A percentile compares a stretch with the other conserved stretches of the same genome.
Evolutionary conservation across 1,140 invertebrate species (phyloP).

Genomic region (Centruroides sculpturatus): DNA sequence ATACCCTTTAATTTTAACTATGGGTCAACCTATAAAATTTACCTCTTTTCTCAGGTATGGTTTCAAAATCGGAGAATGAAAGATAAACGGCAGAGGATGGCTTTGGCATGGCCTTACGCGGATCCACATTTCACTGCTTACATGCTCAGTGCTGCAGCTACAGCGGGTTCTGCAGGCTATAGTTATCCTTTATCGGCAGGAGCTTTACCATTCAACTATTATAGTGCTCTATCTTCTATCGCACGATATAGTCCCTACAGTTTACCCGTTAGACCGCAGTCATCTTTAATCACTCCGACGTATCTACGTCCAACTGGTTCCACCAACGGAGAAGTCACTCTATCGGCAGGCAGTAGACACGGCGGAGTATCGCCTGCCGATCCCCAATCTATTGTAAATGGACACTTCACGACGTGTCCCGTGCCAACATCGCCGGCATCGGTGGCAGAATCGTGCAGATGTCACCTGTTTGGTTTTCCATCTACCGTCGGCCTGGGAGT

Average conservation of each 20-base stretch:
- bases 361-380: neutral
- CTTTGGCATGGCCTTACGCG: constrained; percentile 85
- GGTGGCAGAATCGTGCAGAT: constrained; percentile 5
- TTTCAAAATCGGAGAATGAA: constrained; percentile 99
- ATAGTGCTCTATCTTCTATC: constrained; percentile 9
- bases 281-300: constrained; percentile 7
- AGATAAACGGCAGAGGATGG: constrained; percentile 80
- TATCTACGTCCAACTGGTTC: constrained; percentile 13
- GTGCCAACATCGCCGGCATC: neutral
- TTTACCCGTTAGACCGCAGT: constrained; percentile 16
- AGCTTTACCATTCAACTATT: constrained; percentile 15
- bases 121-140: constrained; percentile 82
- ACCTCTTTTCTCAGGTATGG: constrained; percentile 63
- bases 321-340: constrained; percentile 3
- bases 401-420: neutral
- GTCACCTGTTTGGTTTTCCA: constrained; percentile 3
- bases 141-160: constrained; percentile 77
- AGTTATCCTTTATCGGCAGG: constrained; percentile 21
- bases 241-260: constrained; percentile 17
- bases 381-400: neutral
- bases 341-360: neutral
- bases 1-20: no score
- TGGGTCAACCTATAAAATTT: neutral
- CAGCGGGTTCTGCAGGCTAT: constrained; percentile 40
- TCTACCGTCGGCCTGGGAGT: neutral